A percentile compares a stretch with the other conserved stretches of the same genome.
These are phyloP conservation scores for Panthera uncia DNA, from an alignment of 2,113 vertebrate genomes.

Conservation along the genomic window DNA sequence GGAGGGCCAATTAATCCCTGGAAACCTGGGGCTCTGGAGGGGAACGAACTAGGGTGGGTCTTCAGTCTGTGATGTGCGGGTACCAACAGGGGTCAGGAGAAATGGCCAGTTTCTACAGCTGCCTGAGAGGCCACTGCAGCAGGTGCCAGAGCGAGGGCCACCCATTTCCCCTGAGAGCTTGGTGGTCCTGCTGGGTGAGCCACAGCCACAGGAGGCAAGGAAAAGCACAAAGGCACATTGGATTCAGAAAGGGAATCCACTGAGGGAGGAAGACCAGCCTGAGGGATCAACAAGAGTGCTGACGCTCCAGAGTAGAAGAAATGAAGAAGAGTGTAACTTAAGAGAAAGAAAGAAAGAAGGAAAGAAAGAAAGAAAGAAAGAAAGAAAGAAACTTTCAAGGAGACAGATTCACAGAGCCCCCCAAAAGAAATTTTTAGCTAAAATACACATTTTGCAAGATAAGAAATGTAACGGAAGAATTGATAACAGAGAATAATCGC, in stretches of 20 bases:
- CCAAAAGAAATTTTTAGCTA: neutral
- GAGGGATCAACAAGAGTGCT: rapidly evolving
- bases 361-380: neutral
- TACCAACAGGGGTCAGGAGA: neutral
- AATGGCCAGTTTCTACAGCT: neutral
- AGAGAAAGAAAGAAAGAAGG: neutral
- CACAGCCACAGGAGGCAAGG: neutral
- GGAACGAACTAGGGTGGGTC: neutral
- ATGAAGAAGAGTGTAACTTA: neutral
- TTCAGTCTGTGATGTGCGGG: neutral
- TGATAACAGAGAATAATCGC: neutral
- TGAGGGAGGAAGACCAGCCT: neutral
- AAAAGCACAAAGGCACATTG: neutral
- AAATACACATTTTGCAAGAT: neutral
- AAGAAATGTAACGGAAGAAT: neutral
- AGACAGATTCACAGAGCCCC: neutral
- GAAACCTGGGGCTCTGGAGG: neutral
- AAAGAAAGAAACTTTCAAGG: neutral
- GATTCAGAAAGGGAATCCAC: neutral
- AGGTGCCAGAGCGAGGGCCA: too few relatives aligned
- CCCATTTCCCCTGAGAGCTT: too few relatives aligned
- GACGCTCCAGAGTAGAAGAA: neutral
- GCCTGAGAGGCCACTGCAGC: neutral
- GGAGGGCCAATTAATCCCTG: neutral
- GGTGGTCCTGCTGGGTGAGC: neutral